These are phyloP conservation scores for Lycia hirtaria DNA, from an alignment of 2,888 invertebrate genomes.

Conservation along the genomic window DNA sequence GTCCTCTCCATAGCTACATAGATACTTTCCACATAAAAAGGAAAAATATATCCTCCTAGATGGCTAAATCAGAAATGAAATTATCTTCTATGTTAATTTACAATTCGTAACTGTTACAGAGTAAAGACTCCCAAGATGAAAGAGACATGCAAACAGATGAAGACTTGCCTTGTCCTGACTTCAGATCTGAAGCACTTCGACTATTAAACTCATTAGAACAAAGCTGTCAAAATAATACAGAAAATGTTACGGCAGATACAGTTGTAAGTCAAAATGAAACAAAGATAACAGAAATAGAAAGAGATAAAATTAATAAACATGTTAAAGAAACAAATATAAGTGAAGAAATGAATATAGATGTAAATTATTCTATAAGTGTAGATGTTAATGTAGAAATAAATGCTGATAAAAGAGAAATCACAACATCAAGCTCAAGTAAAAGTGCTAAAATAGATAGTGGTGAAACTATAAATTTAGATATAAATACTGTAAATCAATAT, in stretches of 20 bases:
- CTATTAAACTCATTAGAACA: constrained; percentile 24
- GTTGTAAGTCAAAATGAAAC: too few relatives aligned
- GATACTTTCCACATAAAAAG: too few relatives aligned
- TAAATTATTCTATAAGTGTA: constrained; percentile 14
- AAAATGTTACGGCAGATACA: neutral
- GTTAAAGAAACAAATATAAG: constrained; percentile 8
- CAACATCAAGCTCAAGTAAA: neutral
- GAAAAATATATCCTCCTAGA: too few relatives aligned
- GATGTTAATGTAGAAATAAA: neutral
- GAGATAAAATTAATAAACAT: too few relatives aligned
- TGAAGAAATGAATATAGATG: constrained; percentile 27
- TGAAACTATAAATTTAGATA: constrained; percentile 9
- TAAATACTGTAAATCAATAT: neutral
- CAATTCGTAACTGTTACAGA: too few relatives aligned
- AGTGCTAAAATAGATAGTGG: neutral
- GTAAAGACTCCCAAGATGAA: constrained; percentile 65
- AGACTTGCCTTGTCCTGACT: constrained; percentile 50
- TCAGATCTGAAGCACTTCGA: constrained; percentile 56
- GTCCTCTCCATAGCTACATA: too few relatives aligned
- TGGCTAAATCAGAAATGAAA: too few relatives aligned
- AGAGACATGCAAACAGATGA: constrained; percentile 69
- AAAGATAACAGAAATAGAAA: neutral
- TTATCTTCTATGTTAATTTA: too few relatives aligned
- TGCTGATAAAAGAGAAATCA: neutral
- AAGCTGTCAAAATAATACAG: constrained; percentile 1